Percentiles rank a stretch among this genome's conserved stretches.
phyloP scores from a whole-genome alignment of 2,888 invertebrate species.

The Tyria jacobaeae region DNA sequence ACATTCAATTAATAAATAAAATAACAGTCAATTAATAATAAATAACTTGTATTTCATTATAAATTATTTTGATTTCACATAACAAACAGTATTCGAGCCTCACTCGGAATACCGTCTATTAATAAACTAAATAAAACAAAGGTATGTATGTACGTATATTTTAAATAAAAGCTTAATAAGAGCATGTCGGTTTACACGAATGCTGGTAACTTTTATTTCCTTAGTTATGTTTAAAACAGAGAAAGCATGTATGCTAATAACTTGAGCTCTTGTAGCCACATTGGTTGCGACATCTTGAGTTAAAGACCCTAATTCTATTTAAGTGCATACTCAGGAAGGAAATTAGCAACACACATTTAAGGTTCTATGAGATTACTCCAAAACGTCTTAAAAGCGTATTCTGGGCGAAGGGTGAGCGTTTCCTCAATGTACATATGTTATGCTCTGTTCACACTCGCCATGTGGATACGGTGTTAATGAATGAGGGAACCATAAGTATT shows the following conservation, averaged over 20 bases:
- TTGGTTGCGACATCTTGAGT: conserved; percentile 17
- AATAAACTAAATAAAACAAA: too few relatives aligned
- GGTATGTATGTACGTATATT: too few relatives aligned
- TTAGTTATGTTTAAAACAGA: background rate
- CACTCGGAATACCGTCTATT: too few relatives aligned
- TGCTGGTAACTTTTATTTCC: too few relatives aligned
- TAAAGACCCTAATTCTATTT: conserved; percentile 22
- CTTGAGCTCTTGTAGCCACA: conserved; percentile 8
- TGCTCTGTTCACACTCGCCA: background rate
- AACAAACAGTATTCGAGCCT: too few relatives aligned
- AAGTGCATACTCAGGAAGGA: conserved; percentile 19
- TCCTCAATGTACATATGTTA: conserved; percentile 15
- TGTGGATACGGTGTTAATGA: conserved; percentile 14
- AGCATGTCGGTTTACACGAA: too few relatives aligned
- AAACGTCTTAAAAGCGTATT: conserved; percentile 15
- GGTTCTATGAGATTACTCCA: conserved; percentile 14
- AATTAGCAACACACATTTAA: conserved; percentile 24
- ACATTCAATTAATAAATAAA: too few relatives aligned
- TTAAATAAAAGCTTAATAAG: too few relatives aligned
- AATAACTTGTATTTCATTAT: too few relatives aligned
- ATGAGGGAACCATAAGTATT: conserved; percentile 6
- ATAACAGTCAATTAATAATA: too few relatives aligned
- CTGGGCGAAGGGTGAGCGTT: conserved; percentile 12
- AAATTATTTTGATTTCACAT: too few relatives aligned
- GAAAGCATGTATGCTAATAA: conserved; percentile 11